These are phyloP conservation scores for Bufotes viridis DNA, from an alignment of 2,797 vertebrate genomes.

Conservation along the genomic window DNA sequence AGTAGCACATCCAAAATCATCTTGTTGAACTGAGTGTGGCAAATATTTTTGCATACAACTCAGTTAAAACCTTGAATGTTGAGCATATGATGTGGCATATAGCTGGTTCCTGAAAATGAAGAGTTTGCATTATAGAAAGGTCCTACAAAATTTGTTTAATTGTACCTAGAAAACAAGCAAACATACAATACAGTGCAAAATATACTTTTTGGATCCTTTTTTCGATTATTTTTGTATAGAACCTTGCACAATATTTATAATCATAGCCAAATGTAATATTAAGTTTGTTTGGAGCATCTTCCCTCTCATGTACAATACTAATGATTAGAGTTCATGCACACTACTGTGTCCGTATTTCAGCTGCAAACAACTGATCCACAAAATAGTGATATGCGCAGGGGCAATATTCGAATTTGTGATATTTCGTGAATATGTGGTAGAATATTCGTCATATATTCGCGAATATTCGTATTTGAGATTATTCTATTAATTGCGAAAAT, in stretches of 20 bases:
- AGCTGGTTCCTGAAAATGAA: constrained; percentile 16
- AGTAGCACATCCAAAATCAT: constrained; percentile 6
- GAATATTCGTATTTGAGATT: too few relatives aligned
- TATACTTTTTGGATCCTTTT: too few relatives aligned
- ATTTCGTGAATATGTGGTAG: too few relatives aligned
- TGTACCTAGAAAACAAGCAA: not conserved
- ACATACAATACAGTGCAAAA: not conserved
- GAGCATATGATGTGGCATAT: not conserved
- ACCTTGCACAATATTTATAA: not conserved
- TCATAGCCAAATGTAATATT: not conserved
- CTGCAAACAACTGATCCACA: too few relatives aligned
- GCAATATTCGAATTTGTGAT: too few relatives aligned
- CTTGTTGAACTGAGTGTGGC: not conserved
- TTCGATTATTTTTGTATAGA: not conserved
- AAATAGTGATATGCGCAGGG: too few relatives aligned
- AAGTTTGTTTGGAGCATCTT: not conserved
- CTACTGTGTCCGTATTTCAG: too few relatives aligned
- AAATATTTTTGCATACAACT: not conserved
- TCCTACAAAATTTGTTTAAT: not conserved
- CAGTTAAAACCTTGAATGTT: not conserved
- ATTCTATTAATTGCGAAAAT: too few relatives aligned
- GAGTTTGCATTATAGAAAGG: not conserved
- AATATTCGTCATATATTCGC: too few relatives aligned
- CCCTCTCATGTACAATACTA: too few relatives aligned
- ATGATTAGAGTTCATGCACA: too few relatives aligned